Evolutionary conservation across 2,797 vertebrate species (phyloP).

Genomic region (Martes flavigula): DNA sequence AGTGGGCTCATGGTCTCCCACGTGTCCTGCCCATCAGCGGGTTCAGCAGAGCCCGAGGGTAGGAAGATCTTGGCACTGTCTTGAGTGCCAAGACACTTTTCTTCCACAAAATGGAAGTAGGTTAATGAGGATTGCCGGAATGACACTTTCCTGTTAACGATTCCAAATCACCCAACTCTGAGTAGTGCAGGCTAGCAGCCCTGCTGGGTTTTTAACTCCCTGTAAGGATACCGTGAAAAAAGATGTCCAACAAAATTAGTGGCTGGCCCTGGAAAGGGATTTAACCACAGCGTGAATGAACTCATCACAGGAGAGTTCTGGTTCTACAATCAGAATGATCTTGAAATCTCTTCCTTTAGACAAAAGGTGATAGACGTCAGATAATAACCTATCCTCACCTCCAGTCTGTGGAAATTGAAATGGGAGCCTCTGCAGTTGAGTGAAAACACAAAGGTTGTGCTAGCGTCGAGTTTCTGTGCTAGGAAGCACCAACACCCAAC

Average conservation of each 20-base stretch:
- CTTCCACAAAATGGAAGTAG: neutral
- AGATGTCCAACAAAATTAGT: neutral
- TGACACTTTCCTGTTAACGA: neutral
- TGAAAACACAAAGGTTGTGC: neutral
- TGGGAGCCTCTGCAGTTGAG: neutral
- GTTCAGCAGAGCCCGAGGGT: neutral
- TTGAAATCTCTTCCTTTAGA: neutral
- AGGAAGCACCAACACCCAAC: neutral
- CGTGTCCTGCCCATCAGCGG: no score
- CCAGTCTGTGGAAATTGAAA: neutral
- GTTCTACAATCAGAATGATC: neutral
- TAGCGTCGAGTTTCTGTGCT: neutral
- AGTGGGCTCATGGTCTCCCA: fast-evolving
- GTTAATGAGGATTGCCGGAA: neutral
- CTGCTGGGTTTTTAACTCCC: neutral
- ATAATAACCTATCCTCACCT: neutral
- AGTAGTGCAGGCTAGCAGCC: neutral
- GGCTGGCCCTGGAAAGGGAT: neutral
- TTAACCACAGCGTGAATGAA: neutral
- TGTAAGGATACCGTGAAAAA: neutral
- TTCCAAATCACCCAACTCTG: neutral
- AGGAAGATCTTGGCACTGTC: neutral
- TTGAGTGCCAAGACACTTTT: neutral
- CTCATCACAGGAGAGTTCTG: neutral
- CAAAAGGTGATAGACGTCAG: neutral